phyloP scores from a whole-genome alignment of 2,888 invertebrate species.

The Nudaria mundana region DNA sequence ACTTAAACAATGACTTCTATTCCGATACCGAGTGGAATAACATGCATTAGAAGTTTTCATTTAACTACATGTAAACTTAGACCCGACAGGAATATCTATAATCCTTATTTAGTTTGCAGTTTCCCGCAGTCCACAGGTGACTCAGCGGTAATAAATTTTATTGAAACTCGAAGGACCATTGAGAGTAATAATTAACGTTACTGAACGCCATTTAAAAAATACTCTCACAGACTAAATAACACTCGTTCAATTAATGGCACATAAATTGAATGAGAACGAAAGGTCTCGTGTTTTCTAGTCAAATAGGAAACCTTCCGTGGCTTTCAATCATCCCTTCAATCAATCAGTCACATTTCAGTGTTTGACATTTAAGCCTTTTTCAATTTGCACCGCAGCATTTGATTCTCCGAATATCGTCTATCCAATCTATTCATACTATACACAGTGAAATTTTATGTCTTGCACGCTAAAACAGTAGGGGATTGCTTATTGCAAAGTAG shows the following conservation, averaged over 20 bases:
- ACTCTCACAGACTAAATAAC: slow-evolving; percentile 48
- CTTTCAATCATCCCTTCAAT: not conserved
- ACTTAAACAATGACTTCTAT: too few relatives aligned
- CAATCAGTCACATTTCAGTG: not conserved
- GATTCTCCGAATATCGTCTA: not conserved
- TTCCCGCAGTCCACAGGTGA: slow-evolving; percentile 29
- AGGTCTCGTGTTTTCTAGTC: too few relatives aligned
- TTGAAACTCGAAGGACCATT: slow-evolving; percentile 40
- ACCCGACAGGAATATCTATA: slow-evolving; percentile 9
- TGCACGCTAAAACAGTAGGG: slow-evolving; percentile 6
- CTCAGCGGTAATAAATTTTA: slow-evolving; percentile 47
- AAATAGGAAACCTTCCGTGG: too few relatives aligned
- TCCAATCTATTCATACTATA: slow-evolving; percentile 16
- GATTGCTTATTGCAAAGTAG: slow-evolving; percentile 12
- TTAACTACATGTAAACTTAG: too few relatives aligned
- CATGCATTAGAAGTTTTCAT: too few relatives aligned
- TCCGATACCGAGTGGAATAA: too few relatives aligned
- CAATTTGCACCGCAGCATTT: slow-evolving; percentile 2
- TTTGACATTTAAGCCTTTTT: not conserved
- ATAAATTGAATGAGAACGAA: not conserved
- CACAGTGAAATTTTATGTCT: slow-evolving; percentile 40
- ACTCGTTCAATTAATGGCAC: slow-evolving; percentile 39
- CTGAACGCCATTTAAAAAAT: slow-evolving; percentile 54
- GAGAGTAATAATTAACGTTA: slow-evolving; percentile 56
- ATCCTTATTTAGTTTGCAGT: slow-evolving; percentile 19